These are phyloP conservation scores for Stichopus chloronotus DNA, from an alignment of 35 echinoderm and acorn worm genomes.

Conservation along the genomic window DNA sequence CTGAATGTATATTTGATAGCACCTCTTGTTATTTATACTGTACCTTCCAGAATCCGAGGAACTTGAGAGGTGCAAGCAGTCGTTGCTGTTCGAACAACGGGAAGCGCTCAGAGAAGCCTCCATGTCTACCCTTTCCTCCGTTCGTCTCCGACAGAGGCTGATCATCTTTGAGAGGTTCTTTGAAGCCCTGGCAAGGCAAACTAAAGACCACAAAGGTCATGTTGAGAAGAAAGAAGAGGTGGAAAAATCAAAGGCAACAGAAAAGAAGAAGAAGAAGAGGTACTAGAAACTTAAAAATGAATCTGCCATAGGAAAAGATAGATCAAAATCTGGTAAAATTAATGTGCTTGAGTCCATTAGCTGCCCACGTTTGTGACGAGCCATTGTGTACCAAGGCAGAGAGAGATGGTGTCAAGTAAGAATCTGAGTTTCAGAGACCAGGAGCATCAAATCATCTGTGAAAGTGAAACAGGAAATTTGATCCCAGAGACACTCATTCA, in stretches of 20 bases:
- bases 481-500: no score
- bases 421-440: not conserved
- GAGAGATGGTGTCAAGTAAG: not conserved
- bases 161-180: constrained; percentile 93
- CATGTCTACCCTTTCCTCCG: constrained; percentile 87
- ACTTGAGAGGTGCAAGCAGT: constrained; percentile 75
- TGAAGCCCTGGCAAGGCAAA: constrained; percentile 82
- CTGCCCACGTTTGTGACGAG: not conserved
- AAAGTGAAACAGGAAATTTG: no score
- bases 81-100: constrained; percentile 83
- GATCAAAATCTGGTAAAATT: not conserved
- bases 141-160: constrained; percentile 80
- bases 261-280: constrained; percentile 52
- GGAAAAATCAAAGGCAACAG: constrained; percentile 34
- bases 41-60: constrained; percentile 64
- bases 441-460: not conserved
- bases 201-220: constrained; percentile 79
- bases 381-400: not conserved
- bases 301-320: not conserved
- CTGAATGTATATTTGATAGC: no score
- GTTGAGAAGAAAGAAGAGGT: constrained; percentile 54
- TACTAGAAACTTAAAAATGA: constrained; percentile 4
- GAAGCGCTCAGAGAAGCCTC: constrained; percentile 74
- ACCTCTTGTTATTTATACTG: constrained; percentile 26
- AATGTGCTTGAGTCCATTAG: not conserved